phyloP scores from a whole-genome alignment of 2,888 invertebrate genomes.

The Dryadula phaetusa region DNA sequence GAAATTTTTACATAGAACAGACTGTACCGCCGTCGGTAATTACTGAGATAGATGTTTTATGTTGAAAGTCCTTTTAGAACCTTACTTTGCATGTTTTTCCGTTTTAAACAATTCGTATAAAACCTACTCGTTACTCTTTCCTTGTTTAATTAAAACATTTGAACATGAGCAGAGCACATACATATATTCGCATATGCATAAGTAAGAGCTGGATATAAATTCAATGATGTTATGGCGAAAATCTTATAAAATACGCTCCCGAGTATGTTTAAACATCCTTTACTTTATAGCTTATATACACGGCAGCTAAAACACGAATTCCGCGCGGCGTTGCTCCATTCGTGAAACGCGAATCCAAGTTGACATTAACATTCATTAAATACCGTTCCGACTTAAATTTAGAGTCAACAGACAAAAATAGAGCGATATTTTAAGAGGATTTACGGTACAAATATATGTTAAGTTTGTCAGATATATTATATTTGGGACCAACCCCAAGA shows the following conservation, averaged over 20 bases:
- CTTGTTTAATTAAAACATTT: slow-evolving; percentile 37
- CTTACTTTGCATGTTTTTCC: slow-evolving; percentile 40
- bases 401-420: slow-evolving; percentile 80
- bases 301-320: slow-evolving; percentile 54
- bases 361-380: slow-evolving; percentile 81
- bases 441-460: slow-evolving; percentile 85
- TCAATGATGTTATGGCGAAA: slow-evolving; percentile 36
- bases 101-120: slow-evolving; percentile 33
- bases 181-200: slow-evolving; percentile 30
- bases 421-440: slow-evolving; percentile 83
- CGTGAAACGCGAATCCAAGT: slow-evolving; percentile 67
- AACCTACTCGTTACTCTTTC: slow-evolving; percentile 24
- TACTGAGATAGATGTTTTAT: slow-evolving; percentile 44
- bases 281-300: slow-evolving; percentile 43
- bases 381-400: slow-evolving; percentile 77
- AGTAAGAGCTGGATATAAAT: slow-evolving; percentile 35
- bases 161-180: slow-evolving; percentile 25
- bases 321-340: slow-evolving; percentile 65
- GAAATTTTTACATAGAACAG: slow-evolving; percentile 53
- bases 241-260: slow-evolving; percentile 37
- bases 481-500: slow-evolving; percentile 80
- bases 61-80: slow-evolving; percentile 39
- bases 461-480: slow-evolving; percentile 84
- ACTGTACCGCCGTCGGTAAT: slow-evolving; percentile 43
- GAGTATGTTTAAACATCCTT: slow-evolving; percentile 41